phyloP scores from a whole-genome alignment of 2,113 vertebrate genomes.

The Typhlomys cinereus region DNA sequence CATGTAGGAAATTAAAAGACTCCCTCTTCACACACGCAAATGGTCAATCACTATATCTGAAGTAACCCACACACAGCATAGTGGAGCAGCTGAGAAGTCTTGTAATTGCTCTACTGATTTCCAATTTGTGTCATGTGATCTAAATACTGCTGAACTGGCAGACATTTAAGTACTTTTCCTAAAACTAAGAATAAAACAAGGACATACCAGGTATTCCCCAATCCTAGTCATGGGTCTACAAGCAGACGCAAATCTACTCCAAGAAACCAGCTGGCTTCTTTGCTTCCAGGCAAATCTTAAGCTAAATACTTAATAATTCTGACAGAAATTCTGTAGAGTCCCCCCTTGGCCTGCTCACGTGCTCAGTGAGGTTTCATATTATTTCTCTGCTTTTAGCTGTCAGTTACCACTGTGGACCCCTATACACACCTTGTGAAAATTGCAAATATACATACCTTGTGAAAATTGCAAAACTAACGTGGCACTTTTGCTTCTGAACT shows the following conservation, averaged over 20 bases:
- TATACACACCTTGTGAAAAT: background rate
- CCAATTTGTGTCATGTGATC: background rate
- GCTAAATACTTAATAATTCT: constrained; percentile 26
- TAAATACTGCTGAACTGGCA: background rate
- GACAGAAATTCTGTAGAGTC: background rate
- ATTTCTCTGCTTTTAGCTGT: constrained; percentile 3
- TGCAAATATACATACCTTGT: background rate
- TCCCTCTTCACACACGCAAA: background rate
- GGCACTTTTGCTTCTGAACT: background rate
- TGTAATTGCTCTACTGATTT: background rate
- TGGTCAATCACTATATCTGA: background rate
- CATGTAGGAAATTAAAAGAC: constrained; percentile 46
- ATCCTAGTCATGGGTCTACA: background rate
- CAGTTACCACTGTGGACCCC: background rate
- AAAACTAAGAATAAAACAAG: constrained; percentile 1
- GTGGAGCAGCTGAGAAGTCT: background rate
- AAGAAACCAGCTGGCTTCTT: background rate
- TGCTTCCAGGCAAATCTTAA: constrained; percentile 19
- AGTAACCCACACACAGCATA: background rate
- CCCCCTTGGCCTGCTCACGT: background rate
- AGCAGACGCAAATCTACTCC: background rate
- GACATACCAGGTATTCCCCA: background rate
- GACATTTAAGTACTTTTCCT: background rate
- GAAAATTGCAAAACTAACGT: background rate
- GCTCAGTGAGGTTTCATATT: constrained; percentile 1